A percentile compares a stretch with the other conserved stretches of the same genome.
Conservation (phyloP, 2,797 vertebrate genomes). For the Arremon brunneinucha region DNA sequence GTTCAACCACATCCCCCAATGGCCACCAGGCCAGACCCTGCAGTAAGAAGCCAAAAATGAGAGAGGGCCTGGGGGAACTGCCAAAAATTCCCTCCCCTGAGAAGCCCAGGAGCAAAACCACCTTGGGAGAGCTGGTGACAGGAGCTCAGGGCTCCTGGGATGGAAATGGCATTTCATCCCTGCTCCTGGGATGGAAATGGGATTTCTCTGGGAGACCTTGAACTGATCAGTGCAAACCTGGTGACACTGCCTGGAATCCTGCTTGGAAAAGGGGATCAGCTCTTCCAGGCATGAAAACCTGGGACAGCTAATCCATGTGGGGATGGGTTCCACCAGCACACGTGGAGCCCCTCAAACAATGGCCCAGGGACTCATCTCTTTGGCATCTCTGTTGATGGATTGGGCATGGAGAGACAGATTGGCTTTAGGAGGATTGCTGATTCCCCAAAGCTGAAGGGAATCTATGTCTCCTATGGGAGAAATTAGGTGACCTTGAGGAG, state of each 20-base stretch:
- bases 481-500: slow-evolving; percentile 24
- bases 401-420: not conserved
- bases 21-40: not conserved
- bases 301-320: not conserved
- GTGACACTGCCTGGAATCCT: not conserved
- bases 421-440: not conserved
- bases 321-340: not conserved
- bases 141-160: not conserved
- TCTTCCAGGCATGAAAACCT: not conserved
- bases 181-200: not conserved
- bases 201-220: not conserved
- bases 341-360: not conserved
- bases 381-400: not conserved
- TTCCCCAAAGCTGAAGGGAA: not conserved
- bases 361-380: not conserved
- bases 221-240: not conserved
- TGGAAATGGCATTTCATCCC: not conserved
- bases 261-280: not conserved
- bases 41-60: not conserved
- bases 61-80: not conserved
- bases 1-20: not conserved
- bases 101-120: not conserved
- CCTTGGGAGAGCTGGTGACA: not conserved
- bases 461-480: slow-evolving; percentile 4
- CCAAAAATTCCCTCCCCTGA: not conserved